A percentile compares a stretch with the other conserved stretches of the same genome.
Conservation (phyloP, 2,797 vertebrate species). For the Bufotes viridis region DNA sequence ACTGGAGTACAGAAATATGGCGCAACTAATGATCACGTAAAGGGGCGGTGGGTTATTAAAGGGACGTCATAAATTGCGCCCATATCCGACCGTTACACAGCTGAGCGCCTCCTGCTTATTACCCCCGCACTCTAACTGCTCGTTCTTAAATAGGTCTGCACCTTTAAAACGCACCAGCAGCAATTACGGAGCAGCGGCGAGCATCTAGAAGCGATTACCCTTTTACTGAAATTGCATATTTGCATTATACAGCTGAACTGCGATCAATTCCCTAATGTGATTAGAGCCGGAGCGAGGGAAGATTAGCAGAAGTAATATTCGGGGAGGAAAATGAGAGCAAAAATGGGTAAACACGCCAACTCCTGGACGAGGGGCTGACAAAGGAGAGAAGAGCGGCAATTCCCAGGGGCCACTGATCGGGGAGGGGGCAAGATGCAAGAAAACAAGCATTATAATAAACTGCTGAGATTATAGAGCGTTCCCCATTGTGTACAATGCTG, state of each 20-base stretch:
- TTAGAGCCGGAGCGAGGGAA: conserved; percentile 19
- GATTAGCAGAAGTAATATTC: conserved; percentile 27
- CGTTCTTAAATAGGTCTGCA: neutral
- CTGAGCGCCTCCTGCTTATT: conserved; percentile 1
- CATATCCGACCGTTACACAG: neutral
- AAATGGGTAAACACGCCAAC: conserved; percentile 11
- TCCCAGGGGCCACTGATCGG: too few relatives aligned
- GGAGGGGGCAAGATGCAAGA: too few relatives aligned
- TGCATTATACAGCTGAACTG: conserved; percentile 35
- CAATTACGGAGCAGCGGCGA: conserved; percentile 18
- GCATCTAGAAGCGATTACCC: conserved; percentile 40
- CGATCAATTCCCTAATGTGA: conserved; percentile 48
- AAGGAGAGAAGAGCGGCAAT: neutral
- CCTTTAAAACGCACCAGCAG: conserved; percentile 20
- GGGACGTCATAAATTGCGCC: neutral
- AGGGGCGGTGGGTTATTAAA: conserved; percentile 11
- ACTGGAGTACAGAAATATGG: neutral
- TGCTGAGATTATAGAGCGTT: neutral
- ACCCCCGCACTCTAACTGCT: neutral
- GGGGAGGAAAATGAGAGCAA: neutral
- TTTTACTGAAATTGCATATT: conserved; percentile 47
- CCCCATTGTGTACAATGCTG: neutral
- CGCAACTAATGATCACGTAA: neutral
- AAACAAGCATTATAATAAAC: too few relatives aligned
- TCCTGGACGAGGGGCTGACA: neutral